Conservation (phyloP, 2,113 vertebrate genomes). For the Xenotilapia longispinis region DNA sequence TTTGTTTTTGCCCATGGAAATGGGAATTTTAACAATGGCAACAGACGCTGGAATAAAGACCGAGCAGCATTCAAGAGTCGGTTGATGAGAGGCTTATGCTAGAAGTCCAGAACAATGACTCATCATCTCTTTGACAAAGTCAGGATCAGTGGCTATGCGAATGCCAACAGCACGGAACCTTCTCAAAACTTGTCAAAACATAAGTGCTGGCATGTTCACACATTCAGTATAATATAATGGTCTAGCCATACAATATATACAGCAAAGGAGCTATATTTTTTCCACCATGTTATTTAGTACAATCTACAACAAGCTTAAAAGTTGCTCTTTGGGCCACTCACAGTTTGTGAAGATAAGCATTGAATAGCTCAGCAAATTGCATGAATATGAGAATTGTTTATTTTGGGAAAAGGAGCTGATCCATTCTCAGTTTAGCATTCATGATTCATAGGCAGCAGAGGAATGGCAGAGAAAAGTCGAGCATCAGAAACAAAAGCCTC, state of each 20-base stretch:
- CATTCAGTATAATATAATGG: neutral
- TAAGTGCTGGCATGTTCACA: neutral
- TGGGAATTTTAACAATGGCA: neutral
- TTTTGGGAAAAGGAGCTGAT: neutral
- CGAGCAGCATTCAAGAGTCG: neutral
- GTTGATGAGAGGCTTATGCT: neutral
- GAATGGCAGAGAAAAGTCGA: neutral
- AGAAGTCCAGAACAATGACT: neutral
- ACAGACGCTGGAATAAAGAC: neutral
- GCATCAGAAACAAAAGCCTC: constrained; percentile 18
- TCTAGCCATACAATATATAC: neutral
- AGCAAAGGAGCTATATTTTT: neutral
- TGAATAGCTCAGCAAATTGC: neutral
- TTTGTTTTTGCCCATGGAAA: neutral
- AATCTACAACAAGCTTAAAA: neutral
- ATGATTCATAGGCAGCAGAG: neutral
- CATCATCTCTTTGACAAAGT: neutral
- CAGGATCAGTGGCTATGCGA: neutral
- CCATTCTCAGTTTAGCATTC: neutral
- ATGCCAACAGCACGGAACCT: neutral
- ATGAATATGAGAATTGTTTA: neutral
- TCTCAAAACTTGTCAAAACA: neutral
- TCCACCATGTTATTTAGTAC: neutral
- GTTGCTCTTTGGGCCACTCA: neutral
- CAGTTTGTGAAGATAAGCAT: neutral